Evolutionary conservation across 2,797 vertebrate genomes (phyloP), one percentile per base, ranked within the genome.

Genomic region (Microctenopoma steveboyesi): DNA sequence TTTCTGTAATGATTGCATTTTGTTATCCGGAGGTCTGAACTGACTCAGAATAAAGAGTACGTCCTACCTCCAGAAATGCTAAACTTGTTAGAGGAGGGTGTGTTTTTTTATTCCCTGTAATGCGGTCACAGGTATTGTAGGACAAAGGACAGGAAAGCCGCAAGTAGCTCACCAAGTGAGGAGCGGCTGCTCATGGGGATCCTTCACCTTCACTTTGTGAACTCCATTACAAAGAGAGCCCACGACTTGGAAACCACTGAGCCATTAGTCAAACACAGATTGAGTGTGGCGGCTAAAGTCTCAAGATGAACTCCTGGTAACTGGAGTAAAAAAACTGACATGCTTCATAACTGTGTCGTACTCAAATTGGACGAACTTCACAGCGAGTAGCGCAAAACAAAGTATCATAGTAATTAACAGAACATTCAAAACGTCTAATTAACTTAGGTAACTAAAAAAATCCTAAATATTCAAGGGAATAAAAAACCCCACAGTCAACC

Each of bases 171-270:
- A 6, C 30, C 60, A 49, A 82, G 69, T 33, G 30, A 54, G 55
- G 64, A 80, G 78, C 58, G 62, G 72, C 76, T 57, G 85, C 91
- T 86, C 74, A 15, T 61, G 78, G 88, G 88, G 70, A 89, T 85
- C 73, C 61, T 82, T 93, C 89, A 91, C 88, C 88, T 90, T 91
- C 88, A 87, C 62, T 35, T 67, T 9, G 12, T 56, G 72, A 85
- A 84, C 75, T 89, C 79, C 73, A 86, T 86, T 84, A 85, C 79
- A 66, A 82, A 74, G 61, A 69, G 54, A 65, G 76, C 72, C 74
- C 78, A 82, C 79, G 83, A 79, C 77, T 82, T 77, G 58, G 69
- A 87, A 86, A 82, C 82, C 72, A 27, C 72, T 5, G 78, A 12
- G 6, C 78, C 83, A 83, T 87, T 81, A 82, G 79, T 86, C 86